Percentiles rank a stretch among this genome's conserved stretches.
Conservation (phyloP, 2,888 invertebrate genomes). For the Notodonta dromedarius region DNA sequence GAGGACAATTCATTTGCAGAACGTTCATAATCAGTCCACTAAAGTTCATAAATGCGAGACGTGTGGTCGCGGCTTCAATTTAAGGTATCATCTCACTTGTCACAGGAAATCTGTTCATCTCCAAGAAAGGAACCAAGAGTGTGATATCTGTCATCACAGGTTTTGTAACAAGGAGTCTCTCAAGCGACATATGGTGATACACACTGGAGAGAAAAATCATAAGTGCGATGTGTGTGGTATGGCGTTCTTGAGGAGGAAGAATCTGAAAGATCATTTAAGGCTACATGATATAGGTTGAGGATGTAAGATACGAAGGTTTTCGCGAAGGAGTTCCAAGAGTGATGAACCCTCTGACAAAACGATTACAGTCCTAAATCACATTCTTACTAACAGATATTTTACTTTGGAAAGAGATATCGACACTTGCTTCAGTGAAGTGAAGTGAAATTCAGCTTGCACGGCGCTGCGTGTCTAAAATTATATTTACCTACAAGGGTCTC, state of each 20-base stretch:
- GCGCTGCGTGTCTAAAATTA: too few relatives aligned
- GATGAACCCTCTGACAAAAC: too few relatives aligned
- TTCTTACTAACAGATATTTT: too few relatives aligned
- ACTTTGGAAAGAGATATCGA: too few relatives aligned
- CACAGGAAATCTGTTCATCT: constrained; percentile 75
- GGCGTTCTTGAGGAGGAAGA: constrained; percentile 75
- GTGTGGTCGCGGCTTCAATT: constrained; percentile 72
- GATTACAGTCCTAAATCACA: too few relatives aligned
- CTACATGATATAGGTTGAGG: constrained; percentile 64
- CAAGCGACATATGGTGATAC: constrained; percentile 83
- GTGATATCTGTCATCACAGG: constrained; percentile 79
- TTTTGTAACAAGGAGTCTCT: constrained; percentile 83
- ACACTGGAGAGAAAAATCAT: constrained; percentile 82
- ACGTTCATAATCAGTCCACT: constrained; percentile 75
- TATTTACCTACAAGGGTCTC: too few relatives aligned
- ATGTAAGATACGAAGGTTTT: background rate
- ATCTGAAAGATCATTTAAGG: constrained; percentile 73
- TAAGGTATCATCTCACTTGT: constrained; percentile 75
- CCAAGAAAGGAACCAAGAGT: constrained; percentile 80
- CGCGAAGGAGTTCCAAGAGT: too few relatives aligned
- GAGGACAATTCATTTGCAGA: constrained; percentile 75
- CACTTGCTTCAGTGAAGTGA: too few relatives aligned
- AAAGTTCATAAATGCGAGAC: constrained; percentile 76
- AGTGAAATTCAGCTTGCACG: too few relatives aligned
- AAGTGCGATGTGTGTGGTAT: constrained; percentile 82